These are phyloP conservation scores for Shinisaurus crocodilurus DNA, from an alignment of 2,113 vertebrate species.

Conservation along the genomic window DNA sequence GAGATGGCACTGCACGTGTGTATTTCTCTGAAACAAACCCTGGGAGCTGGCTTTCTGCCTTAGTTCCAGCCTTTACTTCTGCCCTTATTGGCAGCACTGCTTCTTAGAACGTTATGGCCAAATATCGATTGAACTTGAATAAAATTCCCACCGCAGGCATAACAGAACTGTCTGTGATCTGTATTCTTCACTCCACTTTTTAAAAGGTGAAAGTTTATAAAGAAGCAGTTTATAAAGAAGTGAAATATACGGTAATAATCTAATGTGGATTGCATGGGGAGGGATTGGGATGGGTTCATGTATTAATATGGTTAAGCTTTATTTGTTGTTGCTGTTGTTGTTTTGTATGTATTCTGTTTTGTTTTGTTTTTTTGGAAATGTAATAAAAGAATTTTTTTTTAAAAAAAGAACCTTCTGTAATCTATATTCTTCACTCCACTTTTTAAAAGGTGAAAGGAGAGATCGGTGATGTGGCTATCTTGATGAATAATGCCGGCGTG, in stretches of 20 bases:
- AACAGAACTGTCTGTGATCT: too few species aligned
- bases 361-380: too few species aligned
- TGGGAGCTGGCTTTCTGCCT: not conserved
- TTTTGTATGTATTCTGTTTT: too few species aligned
- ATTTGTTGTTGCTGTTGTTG: too few species aligned
- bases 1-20: too few species aligned
- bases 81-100: not conserved
- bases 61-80: not conserved
- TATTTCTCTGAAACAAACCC: not conserved
- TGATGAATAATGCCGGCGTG: constrained; percentile 80
- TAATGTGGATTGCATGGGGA: too few species aligned
- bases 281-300: too few species aligned
- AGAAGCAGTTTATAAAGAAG: too few species aligned
- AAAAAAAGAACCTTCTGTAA: not conserved
- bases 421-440: not conserved
- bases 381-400: too few species aligned
- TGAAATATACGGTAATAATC: too few species aligned
- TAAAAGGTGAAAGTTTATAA: constrained; percentile 78
- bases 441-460: constrained; percentile 76
- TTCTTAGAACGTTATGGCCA: not conserved
- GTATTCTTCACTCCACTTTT: not conserved
- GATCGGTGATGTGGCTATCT: constrained; percentile 77
- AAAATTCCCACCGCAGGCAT: too few species aligned
- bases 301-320: too few species aligned
- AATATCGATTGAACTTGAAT: not conserved